Base-by-base conservation (phyloP, 2,113 vertebrate genomes). In the Pterocles gutturalis region DNA sequence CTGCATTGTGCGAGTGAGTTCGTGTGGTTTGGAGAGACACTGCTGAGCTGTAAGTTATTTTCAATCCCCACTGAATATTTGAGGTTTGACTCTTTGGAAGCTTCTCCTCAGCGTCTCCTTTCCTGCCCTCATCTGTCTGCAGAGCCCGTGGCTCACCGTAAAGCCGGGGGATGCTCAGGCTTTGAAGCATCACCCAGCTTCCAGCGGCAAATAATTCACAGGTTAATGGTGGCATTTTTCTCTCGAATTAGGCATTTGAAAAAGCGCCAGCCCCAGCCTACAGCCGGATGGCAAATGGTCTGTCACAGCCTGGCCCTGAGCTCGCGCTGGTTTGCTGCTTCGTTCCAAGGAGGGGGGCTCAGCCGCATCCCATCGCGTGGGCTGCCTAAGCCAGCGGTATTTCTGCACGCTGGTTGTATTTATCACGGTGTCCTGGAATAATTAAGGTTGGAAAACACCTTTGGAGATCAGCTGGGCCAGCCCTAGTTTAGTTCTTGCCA, bases 1-100 rank as follows among this genome's bases (percentile, higher is more conserved):
- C 41, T 16, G 14, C 4, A 1, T 43, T 29, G 28, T 19, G 45
- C 25, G 1, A 38, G 45, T 4, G 29, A 24, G 29, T 31, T 41
- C 5, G 1, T 0, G 3, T 0, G 2, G 49, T 46, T 71, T 20
- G 31, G 60, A 60, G 41, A 83, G 65, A 11, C 0, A 5, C 34
- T 19, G 14, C 67, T 2, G 54, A 61, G 43, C 70, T 5, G 1
- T 10, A 2, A n/a, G 38, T 41, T 83, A 31, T 17, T 80, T 49
- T 34, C 84, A 7, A 0, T 34, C 73, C 65, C 24, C 26, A 13
- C 45, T 9, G 7, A 43, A 73, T 55, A 43, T 46, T 54, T 38
- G 46, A 64, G n/a, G 26, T 65, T 66, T 41, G 46, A 31, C 9
- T 48, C 5, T 25, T 66, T 25, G 17, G 3, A 71, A 77, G 45